These are phyloP conservation scores for Rhagium mordax DNA, from an alignment of 2,888 invertebrate genomes.

Conservation along the genomic window DNA sequence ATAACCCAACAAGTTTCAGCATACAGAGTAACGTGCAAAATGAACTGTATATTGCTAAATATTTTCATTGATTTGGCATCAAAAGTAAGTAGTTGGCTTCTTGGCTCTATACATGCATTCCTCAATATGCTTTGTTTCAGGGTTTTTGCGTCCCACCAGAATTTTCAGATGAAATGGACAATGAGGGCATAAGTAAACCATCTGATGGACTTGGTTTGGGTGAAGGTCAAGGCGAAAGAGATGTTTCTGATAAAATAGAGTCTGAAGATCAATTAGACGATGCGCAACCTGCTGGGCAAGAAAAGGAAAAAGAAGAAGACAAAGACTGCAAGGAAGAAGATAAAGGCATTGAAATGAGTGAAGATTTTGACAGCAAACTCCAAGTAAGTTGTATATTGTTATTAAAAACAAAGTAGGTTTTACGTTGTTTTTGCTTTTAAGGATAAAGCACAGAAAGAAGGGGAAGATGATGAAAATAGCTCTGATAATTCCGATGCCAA, in stretches of 20 bases:
- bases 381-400: constrained; percentile 70
- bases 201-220: constrained; percentile 90
- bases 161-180: constrained; percentile 80
- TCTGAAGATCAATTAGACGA: constrained; percentile 95
- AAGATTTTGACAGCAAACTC: constrained; percentile 92
- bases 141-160: constrained; percentile 96
- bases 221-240: constrained; percentile 94
- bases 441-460: constrained; percentile 59
- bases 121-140: constrained; percentile 60
- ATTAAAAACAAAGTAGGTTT: background rate
- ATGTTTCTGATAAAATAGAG: constrained; percentile 93
- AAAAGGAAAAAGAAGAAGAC: constrained; percentile 78
- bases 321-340: constrained; percentile 90
- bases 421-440: constrained; percentile 25
- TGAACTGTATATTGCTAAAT: constrained; percentile 85
- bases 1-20: constrained; percentile 84
- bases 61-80: constrained; percentile 88
- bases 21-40: constrained; percentile 86
- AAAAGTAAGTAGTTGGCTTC: constrained; percentile 71
- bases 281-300: constrained; percentile 85
- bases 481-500: constrained; percentile 85
- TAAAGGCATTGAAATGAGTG: constrained; percentile 95
- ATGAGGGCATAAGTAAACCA: constrained; percentile 68
- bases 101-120: background rate
- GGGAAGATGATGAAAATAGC: constrained; percentile 78